A percentile compares a stretch with the other conserved stretches of the same genome.
Conservation (phyloP, 2,113 vertebrate species). For the Pongo abelii region DNA sequence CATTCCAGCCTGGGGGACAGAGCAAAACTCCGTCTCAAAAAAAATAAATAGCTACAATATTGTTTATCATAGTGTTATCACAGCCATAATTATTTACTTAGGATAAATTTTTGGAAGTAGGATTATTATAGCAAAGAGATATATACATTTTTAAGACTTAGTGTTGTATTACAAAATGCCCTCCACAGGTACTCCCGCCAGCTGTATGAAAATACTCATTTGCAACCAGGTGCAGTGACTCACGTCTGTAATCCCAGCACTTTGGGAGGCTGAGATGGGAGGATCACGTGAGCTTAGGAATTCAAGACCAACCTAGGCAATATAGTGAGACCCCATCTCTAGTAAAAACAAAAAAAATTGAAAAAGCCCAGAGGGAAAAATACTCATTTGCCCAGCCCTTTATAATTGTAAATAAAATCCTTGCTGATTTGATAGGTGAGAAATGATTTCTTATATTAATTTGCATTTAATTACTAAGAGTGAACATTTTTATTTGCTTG, state of each 20-base stretch:
- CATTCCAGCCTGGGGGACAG: no score
- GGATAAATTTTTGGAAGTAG: neutral
- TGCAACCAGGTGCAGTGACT: neutral
- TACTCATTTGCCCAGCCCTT: neutral
- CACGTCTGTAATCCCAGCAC: no score
- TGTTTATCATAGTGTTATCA: no score
- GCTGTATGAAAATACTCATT: neutral
- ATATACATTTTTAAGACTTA: neutral
- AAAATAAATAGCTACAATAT: no score
- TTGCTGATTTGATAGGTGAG: neutral
- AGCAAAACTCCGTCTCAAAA: no score
- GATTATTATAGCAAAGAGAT: neutral
- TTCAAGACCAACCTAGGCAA: no score
- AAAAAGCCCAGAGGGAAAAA: no score
- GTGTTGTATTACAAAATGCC: neutral
- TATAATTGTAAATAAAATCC: conserved; percentile 13
- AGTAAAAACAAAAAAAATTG: no score
- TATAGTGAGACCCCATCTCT: no score
- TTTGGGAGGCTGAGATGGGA: no score
- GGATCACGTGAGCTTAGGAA: no score
- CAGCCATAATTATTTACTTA: neutral
- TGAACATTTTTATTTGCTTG: neutral
- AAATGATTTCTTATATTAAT: neutral
- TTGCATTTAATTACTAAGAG: neutral
- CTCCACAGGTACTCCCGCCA: neutral